phyloP scores from a whole-genome alignment of 2,113 vertebrate species.

The Callipepla californica region DNA sequence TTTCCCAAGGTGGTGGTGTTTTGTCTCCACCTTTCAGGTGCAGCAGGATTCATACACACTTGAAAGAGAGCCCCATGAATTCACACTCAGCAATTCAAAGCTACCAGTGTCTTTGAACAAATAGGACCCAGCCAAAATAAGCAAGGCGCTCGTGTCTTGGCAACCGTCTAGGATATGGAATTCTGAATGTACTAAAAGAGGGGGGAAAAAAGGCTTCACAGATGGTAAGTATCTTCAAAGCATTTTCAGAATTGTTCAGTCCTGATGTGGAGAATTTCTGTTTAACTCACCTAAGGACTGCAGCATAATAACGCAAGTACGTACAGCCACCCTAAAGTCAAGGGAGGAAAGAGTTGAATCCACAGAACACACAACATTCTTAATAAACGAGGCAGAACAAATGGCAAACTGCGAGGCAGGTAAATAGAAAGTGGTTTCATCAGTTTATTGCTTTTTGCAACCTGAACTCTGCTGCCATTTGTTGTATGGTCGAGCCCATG shows the following conservation, averaged over 20 bases:
- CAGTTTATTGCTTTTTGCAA: constrained; percentile 60
- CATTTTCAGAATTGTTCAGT: background rate
- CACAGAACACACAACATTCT: background rate
- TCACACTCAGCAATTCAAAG: background rate
- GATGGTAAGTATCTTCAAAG: background rate
- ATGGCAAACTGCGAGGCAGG: background rate
- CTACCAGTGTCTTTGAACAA: background rate
- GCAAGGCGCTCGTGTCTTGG: background rate
- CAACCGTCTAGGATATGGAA: background rate
- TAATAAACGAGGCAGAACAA: background rate
- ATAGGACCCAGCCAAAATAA: background rate
- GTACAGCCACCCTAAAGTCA: background rate
- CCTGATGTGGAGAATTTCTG: background rate
- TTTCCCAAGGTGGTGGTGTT: background rate
- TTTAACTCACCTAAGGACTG: background rate
- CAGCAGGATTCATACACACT: background rate
- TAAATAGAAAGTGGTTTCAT: constrained; percentile 39
- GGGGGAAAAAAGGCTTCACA: background rate
- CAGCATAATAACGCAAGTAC: background rate
- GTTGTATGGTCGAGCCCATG: fast-evolving
- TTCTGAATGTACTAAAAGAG: background rate
- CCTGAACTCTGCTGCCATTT: background rate
- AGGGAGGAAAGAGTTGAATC: background rate
- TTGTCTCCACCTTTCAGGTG: background rate
- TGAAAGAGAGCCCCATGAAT: background rate